A percentile compares a stretch with the other conserved stretches of the same genome.
These are phyloP conservation scores for Thomomys bottae DNA, from an alignment of 2,113 vertebrate species.

Conservation along the genomic window DNA sequence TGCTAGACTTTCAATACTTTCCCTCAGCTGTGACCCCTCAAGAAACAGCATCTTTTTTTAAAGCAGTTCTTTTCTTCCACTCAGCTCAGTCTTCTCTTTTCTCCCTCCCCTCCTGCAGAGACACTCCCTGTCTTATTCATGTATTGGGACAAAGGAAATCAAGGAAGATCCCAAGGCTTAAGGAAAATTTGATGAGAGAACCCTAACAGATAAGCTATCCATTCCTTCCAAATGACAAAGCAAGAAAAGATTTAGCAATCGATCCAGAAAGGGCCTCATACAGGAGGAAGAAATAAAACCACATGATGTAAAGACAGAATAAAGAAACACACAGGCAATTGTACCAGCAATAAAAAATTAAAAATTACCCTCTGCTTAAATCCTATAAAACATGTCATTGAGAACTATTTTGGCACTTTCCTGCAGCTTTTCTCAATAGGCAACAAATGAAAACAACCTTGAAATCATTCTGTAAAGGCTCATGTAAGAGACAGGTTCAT, in stretches of 20 bases:
- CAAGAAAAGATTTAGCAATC: constrained; percentile 27
- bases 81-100: not conserved
- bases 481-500: constrained; percentile 46
- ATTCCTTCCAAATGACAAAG: constrained; percentile 64
- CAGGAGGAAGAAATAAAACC: constrained; percentile 59
- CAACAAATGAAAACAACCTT: constrained; percentile 74
- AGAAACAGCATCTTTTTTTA: constrained; percentile 31
- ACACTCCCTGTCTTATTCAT: constrained; percentile 60
- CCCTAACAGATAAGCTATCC: constrained; percentile 57
- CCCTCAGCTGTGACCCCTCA: not conserved
- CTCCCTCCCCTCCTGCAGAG: constrained; percentile 30
- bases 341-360: constrained; percentile 68
- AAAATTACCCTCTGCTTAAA: constrained; percentile 77
- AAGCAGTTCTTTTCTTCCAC: not conserved
- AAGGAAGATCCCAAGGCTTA: constrained; percentile 62
- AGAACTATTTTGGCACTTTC: constrained; percentile 71
- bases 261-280: not conserved
- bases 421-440: constrained; percentile 73
- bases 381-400: constrained; percentile 65
- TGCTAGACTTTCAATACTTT: constrained; percentile 56
- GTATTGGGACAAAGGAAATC: constrained; percentile 67
- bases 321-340: constrained; percentile 53
- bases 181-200: constrained; percentile 54
- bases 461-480: constrained; percentile 61
- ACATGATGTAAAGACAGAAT: constrained; percentile 20